Evolutionary conservation across 2,797 vertebrate species (phyloP), one percentile per base, ranked within the genome.

Genomic region (Mormyrops attenuatus): DNA sequence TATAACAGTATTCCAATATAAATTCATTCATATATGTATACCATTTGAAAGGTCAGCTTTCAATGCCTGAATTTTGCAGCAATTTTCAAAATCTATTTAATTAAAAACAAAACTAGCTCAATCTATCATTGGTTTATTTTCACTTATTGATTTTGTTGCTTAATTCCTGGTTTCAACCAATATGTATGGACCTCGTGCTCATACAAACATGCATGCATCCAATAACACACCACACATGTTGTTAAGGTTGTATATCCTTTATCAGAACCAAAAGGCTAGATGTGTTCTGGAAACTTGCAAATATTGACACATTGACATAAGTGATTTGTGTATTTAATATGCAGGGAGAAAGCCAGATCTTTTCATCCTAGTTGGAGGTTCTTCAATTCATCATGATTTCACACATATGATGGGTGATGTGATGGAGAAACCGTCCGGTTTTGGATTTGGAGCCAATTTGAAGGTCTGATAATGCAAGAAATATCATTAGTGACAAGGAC

Each of bases 301-400:
- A 63, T 49, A 89, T 41, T 85, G 41, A 85, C n/a, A n/a, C n/a
- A n/a, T n/a, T n/a, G n/a, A 49, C 6, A 5, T 22, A 11, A 20
- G 41, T 85, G 82, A 86, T 55, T 69, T 52, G 49, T 49, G 34
- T 34, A 7, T 41, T 66, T 73, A 63, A 73, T 85, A 49, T 26
- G 47, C 38, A 84, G 38, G 41, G 60, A 55, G 41, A 87, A 9
- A 87, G 15, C 4, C 30, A 69, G 49, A 55, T 26, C 41, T 90
- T 90, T 34, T 50, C 69, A 82, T 80, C 22, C 73, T 60, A 26
- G 15, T 9, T 34, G 8, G 49, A 47, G n/a, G n/a, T 34, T 49
- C 69, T 87, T 88, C 26, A 30, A 69, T 85, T 38, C 44, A 86
- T 90, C 80, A 50, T 57, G 66, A 88, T 69, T 38, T 44, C 52